A percentile compares a stretch with the other conserved stretches of the same genome.
phyloP scores from a whole-genome alignment of 2,113 vertebrate species.

The Callorhinus ursinus region DNA sequence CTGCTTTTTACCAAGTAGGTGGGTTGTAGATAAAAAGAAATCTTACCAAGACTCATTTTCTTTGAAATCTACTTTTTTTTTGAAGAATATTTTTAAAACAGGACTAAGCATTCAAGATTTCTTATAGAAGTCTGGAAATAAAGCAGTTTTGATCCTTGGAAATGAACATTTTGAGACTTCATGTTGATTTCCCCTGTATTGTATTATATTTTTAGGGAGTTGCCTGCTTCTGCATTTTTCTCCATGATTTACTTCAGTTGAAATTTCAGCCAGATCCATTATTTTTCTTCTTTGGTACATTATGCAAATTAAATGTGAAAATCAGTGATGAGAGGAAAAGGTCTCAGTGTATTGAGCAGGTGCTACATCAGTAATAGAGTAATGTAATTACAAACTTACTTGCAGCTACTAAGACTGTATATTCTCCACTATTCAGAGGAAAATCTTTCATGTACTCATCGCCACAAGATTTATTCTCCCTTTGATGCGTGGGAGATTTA shows the following conservation, averaged over 20 bases:
- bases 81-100: not conserved
- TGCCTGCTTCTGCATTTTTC: not conserved
- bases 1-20: constrained; percentile 47
- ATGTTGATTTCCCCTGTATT: constrained; percentile 12
- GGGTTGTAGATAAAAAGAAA: not conserved
- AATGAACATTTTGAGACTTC: constrained; percentile 12
- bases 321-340: constrained; percentile 41
- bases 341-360: not conserved
- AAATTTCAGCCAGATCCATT: constrained; percentile 68
- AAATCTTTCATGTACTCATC: constrained; percentile 54
- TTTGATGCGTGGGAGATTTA: constrained; percentile 29
- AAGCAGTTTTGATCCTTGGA: not conserved
- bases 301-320: constrained; percentile 67
- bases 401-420: not conserved
- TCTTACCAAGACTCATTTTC: not conserved
- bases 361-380: constrained; percentile 53
- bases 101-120: not conserved
- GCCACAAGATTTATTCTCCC: constrained; percentile 37
- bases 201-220: constrained; percentile 54
- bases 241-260: not conserved
- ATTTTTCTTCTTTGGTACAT: constrained; percentile 39
- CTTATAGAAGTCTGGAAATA: not conserved
- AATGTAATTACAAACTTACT: constrained; percentile 47
- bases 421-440: constrained; percentile 20
- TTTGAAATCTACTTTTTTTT: constrained; percentile 5